These are phyloP conservation scores for Chlamydotis undulata DNA, from an alignment of 2,113 vertebrate genomes.

Conservation along the genomic window DNA sequence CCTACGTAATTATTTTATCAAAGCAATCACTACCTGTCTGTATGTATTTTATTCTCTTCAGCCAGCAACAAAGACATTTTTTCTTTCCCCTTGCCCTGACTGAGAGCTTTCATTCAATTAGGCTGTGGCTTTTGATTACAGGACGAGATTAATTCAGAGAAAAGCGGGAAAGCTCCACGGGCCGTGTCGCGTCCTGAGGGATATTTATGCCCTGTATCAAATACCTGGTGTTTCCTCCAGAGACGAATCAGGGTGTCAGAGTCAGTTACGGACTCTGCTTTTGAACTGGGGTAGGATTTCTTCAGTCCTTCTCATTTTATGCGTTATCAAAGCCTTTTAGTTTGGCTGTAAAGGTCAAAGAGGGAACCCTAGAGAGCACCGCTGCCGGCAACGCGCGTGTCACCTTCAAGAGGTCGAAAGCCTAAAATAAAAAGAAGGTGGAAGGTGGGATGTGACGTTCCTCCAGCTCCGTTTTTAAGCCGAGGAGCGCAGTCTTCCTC, in stretches of 20 bases:
- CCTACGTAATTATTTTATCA: constrained; percentile 8
- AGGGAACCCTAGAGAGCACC: not conserved
- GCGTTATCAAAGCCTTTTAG: not conserved
- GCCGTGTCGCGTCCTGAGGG: not conserved
- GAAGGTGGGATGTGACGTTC: not conserved
- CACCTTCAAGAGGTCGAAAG: not conserved
- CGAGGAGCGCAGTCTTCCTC: accelerated
- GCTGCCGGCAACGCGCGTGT: not conserved
- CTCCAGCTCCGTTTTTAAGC: not conserved
- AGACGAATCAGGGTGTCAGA: not conserved
- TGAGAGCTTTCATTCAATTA: not conserved
- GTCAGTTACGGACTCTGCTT: not conserved
- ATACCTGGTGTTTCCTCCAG: not conserved
- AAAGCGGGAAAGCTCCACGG: not conserved
- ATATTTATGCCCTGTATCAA: not conserved
- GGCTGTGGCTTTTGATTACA: not conserved
- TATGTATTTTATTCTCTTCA: not conserved
- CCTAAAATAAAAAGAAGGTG: not conserved
- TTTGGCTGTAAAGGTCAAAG: not conserved
- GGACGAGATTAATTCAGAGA: not conserved
- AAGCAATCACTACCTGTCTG: not conserved
- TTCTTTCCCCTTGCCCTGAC: not conserved
- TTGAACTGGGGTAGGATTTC: not conserved
- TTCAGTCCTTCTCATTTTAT: accelerated
- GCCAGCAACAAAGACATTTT: not conserved